Conservation (phyloP, 2,797 vertebrate species). For the Characodon lateralis region DNA sequence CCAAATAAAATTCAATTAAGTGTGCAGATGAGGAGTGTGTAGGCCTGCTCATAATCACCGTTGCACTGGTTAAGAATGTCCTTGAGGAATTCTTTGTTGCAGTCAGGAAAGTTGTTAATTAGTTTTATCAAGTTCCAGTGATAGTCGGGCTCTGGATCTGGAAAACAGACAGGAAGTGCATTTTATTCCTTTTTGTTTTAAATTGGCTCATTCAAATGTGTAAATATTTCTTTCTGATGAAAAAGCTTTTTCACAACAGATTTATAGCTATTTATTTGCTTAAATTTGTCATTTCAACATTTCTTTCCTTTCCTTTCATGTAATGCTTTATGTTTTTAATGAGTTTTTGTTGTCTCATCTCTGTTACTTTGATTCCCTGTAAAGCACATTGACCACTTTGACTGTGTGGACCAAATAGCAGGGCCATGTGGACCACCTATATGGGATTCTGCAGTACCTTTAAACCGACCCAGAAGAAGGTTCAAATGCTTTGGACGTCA, state of each 20-base stretch:
- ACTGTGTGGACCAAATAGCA: too few relatives aligned
- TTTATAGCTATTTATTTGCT: background rate
- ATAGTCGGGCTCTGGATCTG: conserved; percentile 43
- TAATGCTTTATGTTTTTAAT: background rate
- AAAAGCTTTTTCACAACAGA: background rate
- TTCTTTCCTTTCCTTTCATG: background rate
- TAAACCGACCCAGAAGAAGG: too few relatives aligned
- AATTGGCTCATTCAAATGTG: background rate
- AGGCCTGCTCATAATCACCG: conserved; percentile 64
- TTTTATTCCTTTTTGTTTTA: too few relatives aligned
- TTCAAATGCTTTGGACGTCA: too few relatives aligned
- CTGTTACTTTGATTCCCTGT: too few relatives aligned
- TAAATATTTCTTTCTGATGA: background rate
- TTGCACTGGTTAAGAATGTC: conserved; percentile 74
- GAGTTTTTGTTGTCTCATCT: too few relatives aligned
- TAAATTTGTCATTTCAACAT: background rate
- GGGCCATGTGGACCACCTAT: too few relatives aligned
- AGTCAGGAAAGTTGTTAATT: conserved; percentile 59
- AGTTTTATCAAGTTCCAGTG: conserved; percentile 71
- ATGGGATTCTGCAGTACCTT: too few relatives aligned
- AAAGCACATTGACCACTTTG: too few relatives aligned
- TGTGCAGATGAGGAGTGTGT: conserved; percentile 44
- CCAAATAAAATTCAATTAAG: conserved; percentile 7
- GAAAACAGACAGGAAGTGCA: conserved; percentile 30
- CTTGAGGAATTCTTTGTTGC: conserved; percentile 53